These are phyloP conservation scores for Drosophila ustulata DNA, from an alignment of 2,888 invertebrate species.

Conservation along the genomic window DNA sequence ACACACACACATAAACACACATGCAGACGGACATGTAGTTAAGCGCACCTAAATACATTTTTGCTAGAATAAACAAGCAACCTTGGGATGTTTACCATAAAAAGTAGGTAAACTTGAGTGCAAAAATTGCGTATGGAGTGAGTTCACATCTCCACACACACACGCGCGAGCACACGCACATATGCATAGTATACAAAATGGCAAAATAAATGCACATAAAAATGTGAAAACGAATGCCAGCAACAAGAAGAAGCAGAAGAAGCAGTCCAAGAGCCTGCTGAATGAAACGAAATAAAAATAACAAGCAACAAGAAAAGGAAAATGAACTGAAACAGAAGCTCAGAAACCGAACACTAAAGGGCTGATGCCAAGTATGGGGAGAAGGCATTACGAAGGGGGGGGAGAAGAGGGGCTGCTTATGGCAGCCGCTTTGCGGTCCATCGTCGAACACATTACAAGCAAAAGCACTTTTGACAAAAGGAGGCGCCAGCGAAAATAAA, in stretches of 20 bases:
- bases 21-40: conserved; percentile 61
- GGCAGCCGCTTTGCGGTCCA: conserved; percentile 60
- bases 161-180: conserved; percentile 23
- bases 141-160: conserved; percentile 39
- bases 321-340: conserved; percentile 57
- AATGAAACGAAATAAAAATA: conserved; percentile 51
- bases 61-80: conserved; percentile 82
- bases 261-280: conserved; percentile 37
- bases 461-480: conserved; percentile 81
- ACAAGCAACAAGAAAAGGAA: conserved; percentile 63
- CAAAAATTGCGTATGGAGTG: conserved; percentile 74
- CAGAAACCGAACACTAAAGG: conserved; percentile 58
- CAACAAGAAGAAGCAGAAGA: conserved; percentile 19
- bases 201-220: conserved; percentile 76
- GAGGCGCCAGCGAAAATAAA: conserved; percentile 80
- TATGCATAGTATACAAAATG: conserved; percentile 49
- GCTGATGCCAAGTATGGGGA: conserved; percentile 22
- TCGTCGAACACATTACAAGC: conserved; percentile 80
- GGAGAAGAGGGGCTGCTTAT: conserved; percentile 10
- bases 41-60: conserved; percentile 81
- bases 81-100: conserved; percentile 81
- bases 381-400: no score
- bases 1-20: conserved; percentile 8
- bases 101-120: conserved; percentile 82
- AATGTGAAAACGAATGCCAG: conserved; percentile 65